A percentile compares a stretch with the other conserved stretches of the same genome.
These are phyloP conservation scores for Trachymyrmex cornetzi DNA, from an alignment of 1,140 invertebrate species.

Conservation along the genomic window DNA sequence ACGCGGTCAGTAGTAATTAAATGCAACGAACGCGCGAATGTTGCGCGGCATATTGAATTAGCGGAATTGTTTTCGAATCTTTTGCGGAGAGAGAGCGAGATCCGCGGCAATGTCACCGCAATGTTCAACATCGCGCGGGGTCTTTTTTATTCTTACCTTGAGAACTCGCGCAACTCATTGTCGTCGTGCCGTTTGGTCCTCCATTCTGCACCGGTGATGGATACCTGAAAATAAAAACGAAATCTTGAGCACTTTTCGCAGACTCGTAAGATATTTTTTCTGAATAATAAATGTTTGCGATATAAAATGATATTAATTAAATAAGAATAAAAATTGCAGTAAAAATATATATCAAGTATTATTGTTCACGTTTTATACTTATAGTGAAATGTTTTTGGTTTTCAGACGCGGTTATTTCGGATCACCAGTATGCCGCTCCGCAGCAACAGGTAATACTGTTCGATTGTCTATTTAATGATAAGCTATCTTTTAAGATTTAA, in stretches of 20 bases:
- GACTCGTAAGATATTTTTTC: background rate
- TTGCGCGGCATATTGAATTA: conserved; percentile 51
- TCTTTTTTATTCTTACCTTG: conserved; percentile 67
- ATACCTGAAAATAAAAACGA: conserved; percentile 81
- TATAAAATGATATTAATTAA: background rate
- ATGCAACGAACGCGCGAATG: conserved; percentile 48
- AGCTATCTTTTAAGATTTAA: conserved; percentile 56
- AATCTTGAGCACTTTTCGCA: conserved; percentile 22
- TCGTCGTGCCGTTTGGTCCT: conserved; percentile 80
- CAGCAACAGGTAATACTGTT: conserved; percentile 73
- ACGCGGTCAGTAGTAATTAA: conserved; percentile 52
- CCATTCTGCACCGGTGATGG: conserved; percentile 85
- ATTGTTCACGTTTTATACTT: background rate
- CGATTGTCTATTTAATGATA: conserved; percentile 55
- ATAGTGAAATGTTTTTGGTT: conserved; percentile 35
- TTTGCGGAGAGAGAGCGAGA: background rate
- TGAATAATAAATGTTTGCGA: background rate
- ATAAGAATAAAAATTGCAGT: background rate
- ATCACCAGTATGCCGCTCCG: background rate
- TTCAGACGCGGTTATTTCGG: conserved; percentile 40
- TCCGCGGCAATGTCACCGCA: background rate
- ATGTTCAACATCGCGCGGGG: background rate
- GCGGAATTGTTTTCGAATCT: conserved; percentile 42
- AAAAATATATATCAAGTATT: background rate
- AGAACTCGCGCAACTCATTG: conserved; percentile 82